Evolutionary conservation across 2,113 vertebrate genomes (phyloP), one percentile per base, ranked within the genome.

Genomic region (Hemiprocne comata): DNA sequence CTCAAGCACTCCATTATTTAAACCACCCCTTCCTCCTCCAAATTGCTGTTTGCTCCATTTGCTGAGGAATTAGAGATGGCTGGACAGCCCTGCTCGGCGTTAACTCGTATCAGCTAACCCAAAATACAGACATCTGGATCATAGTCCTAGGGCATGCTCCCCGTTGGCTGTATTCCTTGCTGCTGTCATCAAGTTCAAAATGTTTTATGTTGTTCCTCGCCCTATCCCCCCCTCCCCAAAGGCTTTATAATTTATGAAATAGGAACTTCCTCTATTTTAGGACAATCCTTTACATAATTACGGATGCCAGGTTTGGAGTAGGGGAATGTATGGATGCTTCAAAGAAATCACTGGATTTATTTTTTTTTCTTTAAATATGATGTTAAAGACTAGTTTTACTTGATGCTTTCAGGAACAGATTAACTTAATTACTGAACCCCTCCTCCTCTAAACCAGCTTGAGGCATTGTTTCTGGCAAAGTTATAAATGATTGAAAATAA

Each of bases 401-500:
- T 83, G 67, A 87, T 91, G 55, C 64, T 97, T 14, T 77, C 51
- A 94, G 87, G 85, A 94, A 44, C 67, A 89, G 89, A 91, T 94
- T 87, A 93, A 62, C 33, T 95, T 97, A 95, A 95, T 95, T 96
- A 93, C 93, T 57, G 72, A 81, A 84, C 38, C 75, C 79, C 53
- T 88, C 89, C 94, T 92, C 64, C 60, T 55, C 60, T 62, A 90
- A 96, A 91, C 33, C 75, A 95, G 78, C 90, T 85, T 13, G 64
- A 95, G 95, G 92, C 94, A 75, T 90, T 95, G 69, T 90, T 96
- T 95, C 91, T 90, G 91, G 87, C 82, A 77, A 93, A 88, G 69
- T 90, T 95, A 71, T 93, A 94, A 93, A 85, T 95, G 78, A 88
- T 50, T 88, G 90, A 95, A 95, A 93, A 87, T 55, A 73, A 66